These are phyloP conservation scores for Ochotona curzoniae DNA, from an alignment of 2,113 vertebrate species.

Conservation along the genomic window DNA sequence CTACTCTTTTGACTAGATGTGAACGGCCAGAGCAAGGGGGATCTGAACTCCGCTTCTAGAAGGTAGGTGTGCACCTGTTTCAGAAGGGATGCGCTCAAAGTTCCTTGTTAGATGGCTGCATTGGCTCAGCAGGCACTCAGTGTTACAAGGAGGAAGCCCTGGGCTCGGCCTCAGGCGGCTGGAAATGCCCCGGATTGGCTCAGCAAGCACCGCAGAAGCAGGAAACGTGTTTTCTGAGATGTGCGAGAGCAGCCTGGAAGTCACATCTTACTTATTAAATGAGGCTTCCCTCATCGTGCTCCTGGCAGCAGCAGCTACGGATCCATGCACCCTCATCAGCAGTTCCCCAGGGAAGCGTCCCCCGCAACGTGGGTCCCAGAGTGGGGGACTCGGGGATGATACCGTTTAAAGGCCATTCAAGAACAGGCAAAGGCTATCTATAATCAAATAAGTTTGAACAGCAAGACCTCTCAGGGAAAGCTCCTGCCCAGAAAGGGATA, in stretches of 20 bases:
- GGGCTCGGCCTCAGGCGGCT: not conserved
- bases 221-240: not conserved
- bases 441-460: not conserved
- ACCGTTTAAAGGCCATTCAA: not conserved
- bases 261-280: not conserved
- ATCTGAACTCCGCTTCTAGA: not conserved
- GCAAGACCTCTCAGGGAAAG: not conserved
- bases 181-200: not conserved
- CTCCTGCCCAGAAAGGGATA: not conserved
- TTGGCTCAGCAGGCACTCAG: not conserved
- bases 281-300: not conserved
- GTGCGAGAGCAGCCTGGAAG: not conserved
- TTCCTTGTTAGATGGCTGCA: rapidly evolving
- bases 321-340: not conserved
- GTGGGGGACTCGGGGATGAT: too few species aligned
- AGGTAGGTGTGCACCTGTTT: not conserved
- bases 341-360: not conserved
- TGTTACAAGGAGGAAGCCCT: not conserved
- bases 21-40: not conserved
- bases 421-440: not conserved
- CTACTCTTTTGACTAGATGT: too few species aligned
- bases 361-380: too few species aligned
- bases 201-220: slow-evolving; percentile 14
- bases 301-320: not conserved
- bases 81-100: not conserved